Base-by-base conservation (phyloP, 2,113 vertebrate genomes). In the Carassius carassius region DNA sequence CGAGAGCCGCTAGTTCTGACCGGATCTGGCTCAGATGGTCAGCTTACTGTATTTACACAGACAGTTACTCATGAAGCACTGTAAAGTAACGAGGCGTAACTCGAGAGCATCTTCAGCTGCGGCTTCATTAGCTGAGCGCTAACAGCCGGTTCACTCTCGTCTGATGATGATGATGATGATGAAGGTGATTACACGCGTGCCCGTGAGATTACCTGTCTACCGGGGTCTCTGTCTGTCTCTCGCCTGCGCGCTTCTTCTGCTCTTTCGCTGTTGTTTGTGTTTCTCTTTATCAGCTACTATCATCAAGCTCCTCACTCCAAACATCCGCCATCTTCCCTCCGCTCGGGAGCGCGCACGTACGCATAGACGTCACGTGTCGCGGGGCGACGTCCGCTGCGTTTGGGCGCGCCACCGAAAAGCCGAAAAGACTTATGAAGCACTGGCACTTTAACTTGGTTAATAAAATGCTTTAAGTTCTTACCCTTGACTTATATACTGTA, bases 281-380 rank as follows among this genome's bases (percentile, higher is more conserved):
- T 88, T 85, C 88, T 89, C 87, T 90, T 87, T 92, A 93, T 94
- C 94, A 94, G 91, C 93, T 93, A 85, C 92, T 87, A 87, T 90
- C 89, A 88, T 78, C 91, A 85, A 89, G 84, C 85, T 62, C 90
- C 92, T 90, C 90, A 90, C 90, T 91, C 91, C 92, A 90, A 86
- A 91, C 91, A 91, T 90, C 92, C 93, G 93, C 94, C 94, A 95
- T 95, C 94, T 95, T 95, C 92, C 91, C 73, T 60, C 77, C 60
- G 79, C 56, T 69, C 63, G 80, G 60, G 87, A 88, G 90, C 92
- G 91, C 88, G 84, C 91, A 84, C 76, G 72, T 37, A 62, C 58
- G 25, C 77, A 41, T 37, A 37, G 3, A 65, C 60, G 60, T 63
- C 60, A 49, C 58, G 16, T 13, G 13, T 4, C 17, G 8, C 7